Evolutionary conservation across 1,140 invertebrate genomes (phyloP).

Genomic region (Scaptomyza montana): DNA sequence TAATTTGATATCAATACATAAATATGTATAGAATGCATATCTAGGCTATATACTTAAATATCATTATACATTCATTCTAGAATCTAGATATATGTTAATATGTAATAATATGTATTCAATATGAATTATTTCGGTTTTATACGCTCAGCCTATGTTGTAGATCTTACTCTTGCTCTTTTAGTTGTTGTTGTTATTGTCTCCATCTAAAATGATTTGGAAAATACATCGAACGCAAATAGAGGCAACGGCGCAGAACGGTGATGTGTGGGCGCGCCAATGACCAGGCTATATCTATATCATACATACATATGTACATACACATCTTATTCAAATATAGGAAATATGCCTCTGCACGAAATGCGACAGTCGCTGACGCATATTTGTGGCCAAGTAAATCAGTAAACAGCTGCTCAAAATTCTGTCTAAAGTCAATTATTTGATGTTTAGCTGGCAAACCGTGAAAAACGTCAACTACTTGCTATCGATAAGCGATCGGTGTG

Average conservation of each 20-base stretch:
- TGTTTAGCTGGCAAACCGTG: background rate
- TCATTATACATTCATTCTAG: no score
- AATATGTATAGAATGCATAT: background rate
- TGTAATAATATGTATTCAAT: background rate
- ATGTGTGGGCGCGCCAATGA: constrained; percentile 56
- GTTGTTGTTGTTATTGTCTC: constrained; percentile 38
- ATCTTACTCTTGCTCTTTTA: background rate
- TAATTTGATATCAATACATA: background rate
- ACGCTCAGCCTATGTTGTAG: constrained; percentile 52
- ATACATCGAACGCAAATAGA: constrained; percentile 59
- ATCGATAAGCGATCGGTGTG: constrained; percentile 27
- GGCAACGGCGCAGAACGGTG: constrained; percentile 27
- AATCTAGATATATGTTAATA: background rate
- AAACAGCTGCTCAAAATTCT: constrained; percentile 21
- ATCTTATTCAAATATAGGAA: constrained; percentile 10
- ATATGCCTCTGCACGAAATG: constrained; percentile 5
- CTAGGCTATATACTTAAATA: background rate
- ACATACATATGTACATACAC: background rate
- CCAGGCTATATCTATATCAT: constrained; percentile 36
- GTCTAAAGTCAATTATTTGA: background rate
- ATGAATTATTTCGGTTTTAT: constrained; percentile 66
- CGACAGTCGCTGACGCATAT: constrained; percentile 42
- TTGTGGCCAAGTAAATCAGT: constrained; percentile 19
- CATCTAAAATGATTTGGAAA: constrained; percentile 61
- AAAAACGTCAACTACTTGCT: background rate